Evolutionary conservation across 1,140 invertebrate genomes (phyloP), one percentile per base, ranked within the genome.

Genomic region (Antheraea pernyi): DNA sequence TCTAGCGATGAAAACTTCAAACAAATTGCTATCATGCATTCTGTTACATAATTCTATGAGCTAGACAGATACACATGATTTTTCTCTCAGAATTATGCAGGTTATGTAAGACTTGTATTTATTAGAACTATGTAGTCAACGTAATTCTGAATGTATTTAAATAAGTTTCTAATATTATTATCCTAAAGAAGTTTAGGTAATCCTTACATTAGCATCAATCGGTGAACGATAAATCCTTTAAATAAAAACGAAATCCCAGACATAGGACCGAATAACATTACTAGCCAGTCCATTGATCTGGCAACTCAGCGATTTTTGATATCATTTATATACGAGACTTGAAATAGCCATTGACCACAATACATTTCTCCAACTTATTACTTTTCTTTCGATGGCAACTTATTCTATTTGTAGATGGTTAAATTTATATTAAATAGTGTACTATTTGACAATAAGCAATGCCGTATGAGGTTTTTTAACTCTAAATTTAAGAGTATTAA

Each of bases 281-380:
- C 68, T 42, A 72, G 62, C 59, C 48, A 64, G 67, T 59, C 74
- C 77, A 80, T 81, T 80, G 77, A 81, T 75, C 80, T 79, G 79
- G 78, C 79, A 79, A 81, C 69, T 78, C 76, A 74, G 72, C 69
- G 70, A 75, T 74, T 81, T 78, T 78, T 81, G 75, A 78, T 81
- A 79, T 70, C 68, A 78, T 76, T 77, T 71, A 77, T 79, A 74
- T 76, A 76, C 74, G 72, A 79, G 68, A 13, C 0, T 53, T 53
- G 5, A 53, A 53, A 53, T 53, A 53, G 9, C 13, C 6, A 13
- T 0, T 16, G 6, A 53, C 46, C 16, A 13, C 1, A 13, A n/a
- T 53, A 53, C 16, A 53, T 53, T 53, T 53, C 0, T 53, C 13
- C 16, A 10, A 16, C 7, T 42, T 8, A 8, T 53, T 53, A 53